Evolutionary conservation across 2,888 invertebrate species (phyloP).

Genomic region (Tetragonula carbonaria): DNA sequence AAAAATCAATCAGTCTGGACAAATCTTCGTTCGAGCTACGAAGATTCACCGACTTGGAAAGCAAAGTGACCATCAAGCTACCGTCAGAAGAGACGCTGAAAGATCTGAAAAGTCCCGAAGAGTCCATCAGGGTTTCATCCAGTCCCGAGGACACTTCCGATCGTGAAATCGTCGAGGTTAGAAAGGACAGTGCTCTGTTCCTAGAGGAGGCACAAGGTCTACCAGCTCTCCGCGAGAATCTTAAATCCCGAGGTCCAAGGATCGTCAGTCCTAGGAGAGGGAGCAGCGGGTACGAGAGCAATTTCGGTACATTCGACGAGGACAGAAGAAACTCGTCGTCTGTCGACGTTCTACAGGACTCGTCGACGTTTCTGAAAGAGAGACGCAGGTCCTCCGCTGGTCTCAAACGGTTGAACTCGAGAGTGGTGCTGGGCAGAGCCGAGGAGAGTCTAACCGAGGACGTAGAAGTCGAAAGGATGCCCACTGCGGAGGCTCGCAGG

Average conservation of each 20-base stretch:
- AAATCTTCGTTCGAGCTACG: not conserved
- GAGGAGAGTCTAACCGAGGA: conserved; percentile 60
- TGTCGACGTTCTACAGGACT: conserved; percentile 60
- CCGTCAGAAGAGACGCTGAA: not conserved
- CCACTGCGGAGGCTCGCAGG: conserved; percentile 72
- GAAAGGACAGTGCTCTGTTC: conserved; percentile 78
- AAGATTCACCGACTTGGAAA: not conserved
- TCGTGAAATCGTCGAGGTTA: conserved; percentile 67
- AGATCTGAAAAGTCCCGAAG: conserved; percentile 15
- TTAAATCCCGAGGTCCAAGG: conserved; percentile 50
- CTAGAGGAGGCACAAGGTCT: conserved; percentile 70
- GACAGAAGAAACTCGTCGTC: conserved; percentile 73
- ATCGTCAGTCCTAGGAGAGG: conserved; percentile 74
- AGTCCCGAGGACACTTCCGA: conserved; percentile 65
- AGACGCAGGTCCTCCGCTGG: conserved; percentile 70
- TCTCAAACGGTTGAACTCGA: conserved; percentile 61
- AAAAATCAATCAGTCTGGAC: not conserved
- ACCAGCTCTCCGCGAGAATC: conserved; percentile 62
- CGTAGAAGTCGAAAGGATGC: conserved; percentile 67
- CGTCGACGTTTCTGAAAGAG: conserved; percentile 56
- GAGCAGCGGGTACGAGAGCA: conserved; percentile 80
- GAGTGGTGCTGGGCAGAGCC: conserved; percentile 38
- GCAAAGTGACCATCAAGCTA: conserved; percentile 25
- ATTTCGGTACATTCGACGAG: conserved; percentile 79
- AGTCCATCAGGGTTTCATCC: conserved; percentile 40